Conservation (phyloP, 2,888 invertebrate genomes). For the Endotricha flammealis region DNA sequence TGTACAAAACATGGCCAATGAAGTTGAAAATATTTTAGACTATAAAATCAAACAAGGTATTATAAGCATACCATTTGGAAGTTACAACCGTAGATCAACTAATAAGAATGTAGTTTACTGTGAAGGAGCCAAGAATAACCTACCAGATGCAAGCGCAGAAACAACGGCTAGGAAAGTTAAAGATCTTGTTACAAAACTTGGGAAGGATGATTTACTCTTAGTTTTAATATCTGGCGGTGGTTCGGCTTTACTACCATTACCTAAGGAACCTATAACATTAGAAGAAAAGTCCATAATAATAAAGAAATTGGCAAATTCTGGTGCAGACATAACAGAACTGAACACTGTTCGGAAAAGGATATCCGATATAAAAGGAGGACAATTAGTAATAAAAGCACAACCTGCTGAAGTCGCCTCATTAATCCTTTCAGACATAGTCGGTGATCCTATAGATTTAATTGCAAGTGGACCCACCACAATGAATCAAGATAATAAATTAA, state of each 20-base stretch:
- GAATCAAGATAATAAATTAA: slow-evolving; percentile 66
- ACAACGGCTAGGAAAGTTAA: slow-evolving; percentile 84
- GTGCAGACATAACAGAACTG: slow-evolving; percentile 92
- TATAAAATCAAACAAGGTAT: slow-evolving; percentile 82
- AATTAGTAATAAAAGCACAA: slow-evolving; percentile 81
- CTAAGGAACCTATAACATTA: slow-evolving; percentile 84
- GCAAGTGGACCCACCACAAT: slow-evolving; percentile 96
- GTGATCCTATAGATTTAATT: slow-evolving; percentile 91
- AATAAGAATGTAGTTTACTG: slow-evolving; percentile 71
- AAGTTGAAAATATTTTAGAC: slow-evolving; percentile 83
- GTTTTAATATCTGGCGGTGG: slow-evolving; percentile 97
- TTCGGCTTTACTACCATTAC: slow-evolving; percentile 92
- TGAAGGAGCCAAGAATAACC: slow-evolving; percentile 90
- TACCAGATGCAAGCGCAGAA: slow-evolving; percentile 87
- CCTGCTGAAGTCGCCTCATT: slow-evolving; percentile 85
- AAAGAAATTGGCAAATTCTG: slow-evolving; percentile 82
- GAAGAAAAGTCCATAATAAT: slow-evolving; percentile 86
- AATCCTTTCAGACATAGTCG: slow-evolving; percentile 95
- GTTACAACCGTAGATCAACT: slow-evolving; percentile 36
- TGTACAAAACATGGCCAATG: slow-evolving; percentile 90
- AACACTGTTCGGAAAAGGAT: slow-evolving; percentile 90
- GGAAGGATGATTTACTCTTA: slow-evolving; percentile 84
- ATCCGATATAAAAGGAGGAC: slow-evolving; percentile 94
- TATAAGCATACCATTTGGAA: slow-evolving; percentile 86
- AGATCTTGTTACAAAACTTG: slow-evolving; percentile 79